Evolutionary conservation across 1,140 invertebrate genomes (phyloP).

Genomic region (Hyposmocoma kahamanoa): DNA sequence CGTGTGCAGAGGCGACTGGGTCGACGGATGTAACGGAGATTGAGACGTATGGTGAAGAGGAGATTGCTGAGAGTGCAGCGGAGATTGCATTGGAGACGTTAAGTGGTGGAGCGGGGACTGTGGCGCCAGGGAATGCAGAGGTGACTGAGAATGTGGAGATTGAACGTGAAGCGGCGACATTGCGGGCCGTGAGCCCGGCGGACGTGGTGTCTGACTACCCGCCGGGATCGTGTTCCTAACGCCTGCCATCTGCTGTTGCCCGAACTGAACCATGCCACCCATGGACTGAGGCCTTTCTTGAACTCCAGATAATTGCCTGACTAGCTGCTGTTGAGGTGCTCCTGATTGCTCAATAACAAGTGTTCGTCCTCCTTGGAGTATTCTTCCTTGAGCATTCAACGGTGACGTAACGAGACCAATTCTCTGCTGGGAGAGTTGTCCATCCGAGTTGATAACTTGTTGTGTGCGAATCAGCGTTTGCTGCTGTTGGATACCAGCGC

Average conservation of each 20-base stretch:
- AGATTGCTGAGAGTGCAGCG: slow-evolving; percentile 73
- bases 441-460: slow-evolving; percentile 51
- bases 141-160: slow-evolving; percentile 72
- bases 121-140: slow-evolving; percentile 58
- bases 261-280: slow-evolving; percentile 47
- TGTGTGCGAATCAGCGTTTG: slow-evolving; percentile 56
- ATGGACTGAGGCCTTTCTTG: slow-evolving; percentile 44
- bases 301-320: slow-evolving; percentile 42
- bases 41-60: slow-evolving; percentile 72
- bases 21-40: slow-evolving; percentile 69
- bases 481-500: slow-evolving; percentile 42
- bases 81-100: slow-evolving; percentile 73
- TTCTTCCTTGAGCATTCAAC: slow-evolving; percentile 42
- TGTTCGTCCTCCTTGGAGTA: slow-evolving; percentile 50
- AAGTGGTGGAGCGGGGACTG: slow-evolving; percentile 73
- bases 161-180: slow-evolving; percentile 64
- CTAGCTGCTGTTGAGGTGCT: slow-evolving; percentile 44
- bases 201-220: slow-evolving; percentile 52
- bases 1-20: slow-evolving; percentile 64
- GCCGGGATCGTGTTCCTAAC: slow-evolving; percentile 57
- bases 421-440: slow-evolving; percentile 54
- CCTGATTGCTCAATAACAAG: slow-evolving; percentile 58
- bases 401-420: slow-evolving; percentile 59
- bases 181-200: slow-evolving; percentile 37
- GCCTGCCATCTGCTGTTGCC: slow-evolving; percentile 58